Evolutionary conservation across 1,140 invertebrate genomes (phyloP), one percentile per base, ranked within the genome.

Genomic region (Nomia melanderi): DNA sequence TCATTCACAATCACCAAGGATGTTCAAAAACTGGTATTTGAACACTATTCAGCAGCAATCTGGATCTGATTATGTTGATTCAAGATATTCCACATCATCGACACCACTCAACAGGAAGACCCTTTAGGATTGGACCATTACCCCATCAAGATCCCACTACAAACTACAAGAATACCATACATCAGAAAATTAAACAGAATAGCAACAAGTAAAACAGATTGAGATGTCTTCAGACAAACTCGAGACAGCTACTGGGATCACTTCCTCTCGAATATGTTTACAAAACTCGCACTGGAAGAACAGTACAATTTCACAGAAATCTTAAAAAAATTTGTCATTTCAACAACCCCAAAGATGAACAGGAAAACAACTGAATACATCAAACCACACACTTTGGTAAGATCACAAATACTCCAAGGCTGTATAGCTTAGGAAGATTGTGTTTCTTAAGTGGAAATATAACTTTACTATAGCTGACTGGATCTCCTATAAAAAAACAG

Each of bases 401-500:
- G 64, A 76, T 27, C 8, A 31, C 0, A 56, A 76, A 20, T 76
- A 63, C 44, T 31, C 50, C 14, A 66, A 27, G 23, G 14, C 12
- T 2, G 62, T 33, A 44, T 44, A 63, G 14, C 50, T 66, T 7
- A 57, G 73, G 47, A 44, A 29, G n/a, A 41, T 54, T 4, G 41
- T 56, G 7, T 41, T 60, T 36, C 62, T 62, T 53, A 67, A 69
- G 33, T 76, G 54, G 63, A 50, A 62, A 62, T 27, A 23, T 27
- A 69, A 23, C 1, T 0, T 20, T 8, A 36, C 39, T 23, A 7
- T 67, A 3, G 17, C 33, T 1, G 31, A 76, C 25, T 47, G 29
- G 5, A 62, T 76, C 1, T 0, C 31, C 0, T 76, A 67, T 54
- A 76, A 76, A 50, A n/a, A 67, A 54, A 63, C 20, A 59, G 5